Conservation (phyloP, 1,140 invertebrate species). For the Prorops nasuta region DNA sequence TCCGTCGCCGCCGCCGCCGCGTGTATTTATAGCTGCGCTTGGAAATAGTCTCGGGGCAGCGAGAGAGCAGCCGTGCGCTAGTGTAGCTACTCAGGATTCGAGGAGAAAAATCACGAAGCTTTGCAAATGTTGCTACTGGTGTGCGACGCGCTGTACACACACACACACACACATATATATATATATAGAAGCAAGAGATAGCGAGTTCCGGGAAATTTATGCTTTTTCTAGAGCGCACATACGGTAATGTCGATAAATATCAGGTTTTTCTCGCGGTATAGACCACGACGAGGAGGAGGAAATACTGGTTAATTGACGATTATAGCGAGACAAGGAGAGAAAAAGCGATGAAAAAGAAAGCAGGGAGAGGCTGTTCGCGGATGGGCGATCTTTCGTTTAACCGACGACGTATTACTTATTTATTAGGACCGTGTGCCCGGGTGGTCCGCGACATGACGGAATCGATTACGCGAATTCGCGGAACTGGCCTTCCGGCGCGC, state of each 20-base stretch:
- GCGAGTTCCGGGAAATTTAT: too few relatives aligned
- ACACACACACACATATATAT: too few relatives aligned
- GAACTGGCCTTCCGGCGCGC: constrained; percentile 40
- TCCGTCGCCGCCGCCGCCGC: constrained; percentile 17
- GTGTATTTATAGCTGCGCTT: constrained; percentile 32
- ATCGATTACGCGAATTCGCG: constrained; percentile 57
- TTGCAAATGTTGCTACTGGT: too few relatives aligned
- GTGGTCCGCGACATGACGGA: constrained; percentile 57
- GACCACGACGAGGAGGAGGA: not conserved
- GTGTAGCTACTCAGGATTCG: too few relatives aligned
- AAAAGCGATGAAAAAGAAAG: not conserved
- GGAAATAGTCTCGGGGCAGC: constrained; percentile 28
- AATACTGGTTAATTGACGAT: not conserved
- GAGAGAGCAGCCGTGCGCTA: too few relatives aligned
- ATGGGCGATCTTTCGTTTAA: constrained; percentile 33
- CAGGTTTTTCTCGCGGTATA: not conserved
- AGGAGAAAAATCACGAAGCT: too few relatives aligned
- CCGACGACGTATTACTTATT: constrained; percentile 54
- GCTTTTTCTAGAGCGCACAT: too few relatives aligned
- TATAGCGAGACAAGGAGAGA: not conserved
- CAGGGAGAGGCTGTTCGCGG: constrained; percentile 9
- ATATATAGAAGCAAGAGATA: too few relatives aligned
- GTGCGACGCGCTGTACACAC: too few relatives aligned
- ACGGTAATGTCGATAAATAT: too few relatives aligned
- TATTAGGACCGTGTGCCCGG: constrained; percentile 53